phyloP scores from a whole-genome alignment of 1,140 invertebrate species.

The Cydia pomonella region DNA sequence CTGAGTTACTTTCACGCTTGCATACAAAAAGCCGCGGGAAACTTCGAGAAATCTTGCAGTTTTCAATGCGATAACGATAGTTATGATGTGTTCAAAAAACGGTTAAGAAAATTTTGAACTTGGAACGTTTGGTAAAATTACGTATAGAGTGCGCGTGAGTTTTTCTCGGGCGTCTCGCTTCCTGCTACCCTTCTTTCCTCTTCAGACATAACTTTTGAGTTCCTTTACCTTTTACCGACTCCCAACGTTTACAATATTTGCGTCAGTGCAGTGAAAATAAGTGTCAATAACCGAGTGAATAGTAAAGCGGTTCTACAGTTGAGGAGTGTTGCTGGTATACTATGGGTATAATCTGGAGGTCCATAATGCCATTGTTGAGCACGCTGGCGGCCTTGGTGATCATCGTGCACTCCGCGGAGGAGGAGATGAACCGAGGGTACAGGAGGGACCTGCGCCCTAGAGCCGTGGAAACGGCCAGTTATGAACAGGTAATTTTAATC shows the following conservation, averaged over 20 bases:
- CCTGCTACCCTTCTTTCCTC: conserved; percentile 45
- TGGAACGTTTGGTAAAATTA: conserved; percentile 43
- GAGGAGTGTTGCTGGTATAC: conserved; percentile 51
- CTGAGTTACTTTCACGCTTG: conserved; percentile 65
- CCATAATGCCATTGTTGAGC: conserved; percentile 66
- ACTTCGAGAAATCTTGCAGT: conserved; percentile 60
- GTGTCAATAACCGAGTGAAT: conserved; percentile 5
- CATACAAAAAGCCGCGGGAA: conserved; percentile 64
- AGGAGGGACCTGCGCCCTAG: conserved; percentile 53
- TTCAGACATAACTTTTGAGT: conserved; percentile 40
- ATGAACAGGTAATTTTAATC: conserved; percentile 55
- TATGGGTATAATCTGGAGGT: conserved; percentile 67
- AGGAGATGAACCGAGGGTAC: conserved; percentile 56
- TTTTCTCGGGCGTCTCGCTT: conserved; percentile 42
- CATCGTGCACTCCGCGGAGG: conserved; percentile 69
- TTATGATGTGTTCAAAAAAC: conserved; percentile 58
- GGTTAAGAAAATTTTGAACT: conserved; percentile 35
- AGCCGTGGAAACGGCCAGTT: conserved; percentile 50
- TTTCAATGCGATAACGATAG: conserved; percentile 53
- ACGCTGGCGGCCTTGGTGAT: conserved; percentile 74
- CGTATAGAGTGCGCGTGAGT: conserved; percentile 18
- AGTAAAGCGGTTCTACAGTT: conserved; percentile 40
- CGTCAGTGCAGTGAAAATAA: conserved; percentile 4
- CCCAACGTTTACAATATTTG: background rate
- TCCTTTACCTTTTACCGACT: background rate